Evolutionary conservation across 2,113 vertebrate species (phyloP).

Genomic region (Osmerus mordax): DNA sequence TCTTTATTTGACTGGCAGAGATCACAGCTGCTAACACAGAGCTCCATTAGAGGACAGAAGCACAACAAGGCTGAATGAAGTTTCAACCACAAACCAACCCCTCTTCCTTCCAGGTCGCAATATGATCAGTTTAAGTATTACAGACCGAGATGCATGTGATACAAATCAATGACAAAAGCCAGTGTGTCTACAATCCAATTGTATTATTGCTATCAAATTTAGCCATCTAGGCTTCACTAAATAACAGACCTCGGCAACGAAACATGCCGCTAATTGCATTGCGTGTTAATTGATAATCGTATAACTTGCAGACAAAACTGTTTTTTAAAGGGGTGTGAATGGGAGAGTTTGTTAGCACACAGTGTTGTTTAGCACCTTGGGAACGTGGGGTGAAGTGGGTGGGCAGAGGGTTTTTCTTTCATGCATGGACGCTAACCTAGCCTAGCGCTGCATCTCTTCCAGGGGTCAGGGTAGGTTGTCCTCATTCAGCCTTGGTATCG

Average conservation of each 20-base stretch:
- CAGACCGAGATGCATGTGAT: background rate
- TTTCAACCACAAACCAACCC: constrained; percentile 3
- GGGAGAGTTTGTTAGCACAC: background rate
- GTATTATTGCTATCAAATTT: background rate
- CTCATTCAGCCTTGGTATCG: constrained; percentile 47
- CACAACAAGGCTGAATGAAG: constrained; percentile 44
- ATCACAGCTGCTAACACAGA: constrained; percentile 24
- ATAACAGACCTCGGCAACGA: background rate
- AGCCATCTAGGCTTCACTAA: too few relatives aligned
- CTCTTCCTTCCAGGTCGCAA: constrained; percentile 13
- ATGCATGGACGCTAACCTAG: constrained; percentile 31
- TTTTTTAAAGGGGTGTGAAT: background rate
- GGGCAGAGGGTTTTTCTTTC: constrained; percentile 45
- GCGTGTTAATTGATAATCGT: background rate
- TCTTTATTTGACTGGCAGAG: constrained; percentile 34
- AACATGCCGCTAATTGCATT: background rate
- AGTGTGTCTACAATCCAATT: background rate
- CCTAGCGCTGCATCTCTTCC: background rate
- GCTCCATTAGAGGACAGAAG: constrained; percentile 22
- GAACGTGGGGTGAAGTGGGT: background rate
- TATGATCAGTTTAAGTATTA: background rate
- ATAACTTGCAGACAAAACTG: background rate
- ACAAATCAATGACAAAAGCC: background rate
- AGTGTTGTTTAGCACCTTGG: background rate
- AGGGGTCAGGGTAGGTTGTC: constrained; percentile 17